phyloP scores from a whole-genome alignment of 2,113 vertebrate species.

The Gadus macrocephalus region DNA sequence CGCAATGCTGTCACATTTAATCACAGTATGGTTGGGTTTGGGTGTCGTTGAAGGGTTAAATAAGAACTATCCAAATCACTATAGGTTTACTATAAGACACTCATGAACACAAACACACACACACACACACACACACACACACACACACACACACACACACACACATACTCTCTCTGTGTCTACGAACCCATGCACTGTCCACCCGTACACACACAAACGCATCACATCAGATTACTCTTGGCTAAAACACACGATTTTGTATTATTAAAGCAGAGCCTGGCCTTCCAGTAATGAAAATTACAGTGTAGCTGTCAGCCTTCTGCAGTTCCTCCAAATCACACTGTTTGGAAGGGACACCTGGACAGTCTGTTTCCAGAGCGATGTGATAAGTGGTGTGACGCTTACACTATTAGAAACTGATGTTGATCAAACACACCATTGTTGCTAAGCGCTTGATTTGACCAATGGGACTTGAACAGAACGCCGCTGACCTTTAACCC shows the following conservation, averaged over 20 bases:
- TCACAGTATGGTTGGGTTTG: no score
- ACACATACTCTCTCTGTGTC: background rate
- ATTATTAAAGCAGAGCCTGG: conserved; percentile 6
- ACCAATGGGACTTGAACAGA: conserved; percentile 27
- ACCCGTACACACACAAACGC: background rate
- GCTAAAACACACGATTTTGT: conserved; percentile 1
- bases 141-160: background rate
- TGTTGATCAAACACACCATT: conserved; percentile 54
- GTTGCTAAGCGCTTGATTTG: conserved; percentile 21
- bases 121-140: conserved; percentile 1
- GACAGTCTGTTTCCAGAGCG: conserved; percentile 46
- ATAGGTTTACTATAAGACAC: no score
- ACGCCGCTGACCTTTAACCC: conserved; percentile 41
- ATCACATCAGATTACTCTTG: background rate
- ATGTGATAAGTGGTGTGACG: conserved; percentile 58
- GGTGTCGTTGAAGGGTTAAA: no score
- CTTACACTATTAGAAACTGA: conserved; percentile 33
- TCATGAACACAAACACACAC: background rate
- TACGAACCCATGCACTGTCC: background rate
- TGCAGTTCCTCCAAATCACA: conserved; percentile 36
- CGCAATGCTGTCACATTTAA: no score
- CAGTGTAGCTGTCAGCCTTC: conserved; percentile 54
- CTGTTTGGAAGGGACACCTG: conserved; percentile 26
- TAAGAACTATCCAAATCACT: no score
- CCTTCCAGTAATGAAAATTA: conserved; percentile 66